phyloP scores from a whole-genome alignment of 2,888 invertebrate species.

The Coelopa pilipes region DNA sequence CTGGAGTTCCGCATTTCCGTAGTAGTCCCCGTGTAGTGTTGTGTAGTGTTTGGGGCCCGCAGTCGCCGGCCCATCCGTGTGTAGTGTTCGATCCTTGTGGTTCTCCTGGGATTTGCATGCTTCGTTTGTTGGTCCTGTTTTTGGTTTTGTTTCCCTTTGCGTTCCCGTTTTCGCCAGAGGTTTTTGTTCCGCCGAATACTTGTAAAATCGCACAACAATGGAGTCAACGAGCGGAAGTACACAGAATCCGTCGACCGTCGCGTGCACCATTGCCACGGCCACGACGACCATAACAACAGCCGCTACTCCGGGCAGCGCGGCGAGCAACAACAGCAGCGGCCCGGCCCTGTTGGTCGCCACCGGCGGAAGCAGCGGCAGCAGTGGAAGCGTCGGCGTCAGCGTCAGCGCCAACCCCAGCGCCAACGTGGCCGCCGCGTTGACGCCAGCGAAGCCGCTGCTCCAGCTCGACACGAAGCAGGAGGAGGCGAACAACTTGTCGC shows the following conservation, averaged over 20 bases:
- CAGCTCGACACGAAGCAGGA: constrained; percentile 50
- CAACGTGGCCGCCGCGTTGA: constrained; percentile 43
- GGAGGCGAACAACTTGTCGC: constrained; percentile 58
- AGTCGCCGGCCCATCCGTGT: too few relatives aligned
- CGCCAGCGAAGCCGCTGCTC: constrained; percentile 29
- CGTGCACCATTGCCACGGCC: constrained; percentile 41
- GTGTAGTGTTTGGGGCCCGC: too few relatives aligned
- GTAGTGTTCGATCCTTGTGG: too few relatives aligned
- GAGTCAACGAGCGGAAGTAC: constrained; percentile 48
- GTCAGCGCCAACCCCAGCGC: constrained; percentile 33
- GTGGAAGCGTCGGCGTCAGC: constrained; percentile 40
- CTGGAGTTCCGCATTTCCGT: background rate
- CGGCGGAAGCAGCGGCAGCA: constrained; percentile 46
- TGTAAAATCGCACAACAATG: constrained; percentile 43
- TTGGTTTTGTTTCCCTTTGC: constrained; percentile 11
- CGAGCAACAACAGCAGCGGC: constrained; percentile 38
- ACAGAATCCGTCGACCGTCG: constrained; percentile 41
- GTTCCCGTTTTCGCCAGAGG: constrained; percentile 23
- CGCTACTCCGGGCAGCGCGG: constrained; percentile 34
- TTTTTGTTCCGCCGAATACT: constrained; percentile 22
- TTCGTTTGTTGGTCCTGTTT: constrained; percentile 45
- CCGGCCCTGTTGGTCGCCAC: constrained; percentile 36
- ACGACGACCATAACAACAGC: constrained; percentile 43
- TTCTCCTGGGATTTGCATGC: constrained; percentile 49
- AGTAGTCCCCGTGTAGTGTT: too few relatives aligned